Base-by-base conservation (phyloP, 1,140 invertebrate genomes). In the Drosophila aff. region DNA sequence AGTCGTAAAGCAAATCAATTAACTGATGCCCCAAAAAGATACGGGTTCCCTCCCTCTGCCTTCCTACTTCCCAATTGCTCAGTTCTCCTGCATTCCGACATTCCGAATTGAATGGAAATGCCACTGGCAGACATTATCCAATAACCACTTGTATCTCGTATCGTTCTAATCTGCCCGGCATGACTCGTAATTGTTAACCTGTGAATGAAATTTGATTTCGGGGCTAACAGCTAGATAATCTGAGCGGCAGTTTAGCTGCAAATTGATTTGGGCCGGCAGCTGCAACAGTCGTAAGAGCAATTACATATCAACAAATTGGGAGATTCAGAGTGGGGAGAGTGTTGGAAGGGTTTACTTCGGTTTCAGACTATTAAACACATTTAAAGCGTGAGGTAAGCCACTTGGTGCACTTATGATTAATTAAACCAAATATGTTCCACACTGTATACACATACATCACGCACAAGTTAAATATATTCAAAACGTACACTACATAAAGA, bases 1-100 rank as follows among this genome's bases (percentile, higher is more conserved):
- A 72, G 60, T 81, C 81, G 78, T 81, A 90, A 90, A 84, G 55
- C 63, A 90, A 89, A 89, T 89, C 84, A 89, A 89, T 89, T 89
- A 89, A 89, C 84, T 89, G 77, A 86, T 67, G 66, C 64, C 41
- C 75, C 58, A 53, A 40, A 78, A 79, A 79, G 76, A 79, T 79
- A 72, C 28, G 46, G 28, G 4, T 11, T 46, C 6, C 28, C 16
- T 23, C 18, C n/a, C 15, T 21, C 61, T 38, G 21, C 8, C 23
- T 55, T 15, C 16, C 18, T 16, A 55, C 23, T 55, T 38, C 7
- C 16, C 52, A 40, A 57, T 57, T 57, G 36, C 53, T 18, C 21
- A 11, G 53, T 11, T 40, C 9, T 18, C 15, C 16, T n/a, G 21
- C 28, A 21, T n/a, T n/a, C n/a, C n/a, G n/a, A n/a, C n/a, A 63